Percentiles rank a stretch among this genome's conserved stretches.
These are phyloP conservation scores for Aleiodes sp. DNA, from an alignment of 1,140 invertebrate species.

Conservation along the genomic window DNA sequence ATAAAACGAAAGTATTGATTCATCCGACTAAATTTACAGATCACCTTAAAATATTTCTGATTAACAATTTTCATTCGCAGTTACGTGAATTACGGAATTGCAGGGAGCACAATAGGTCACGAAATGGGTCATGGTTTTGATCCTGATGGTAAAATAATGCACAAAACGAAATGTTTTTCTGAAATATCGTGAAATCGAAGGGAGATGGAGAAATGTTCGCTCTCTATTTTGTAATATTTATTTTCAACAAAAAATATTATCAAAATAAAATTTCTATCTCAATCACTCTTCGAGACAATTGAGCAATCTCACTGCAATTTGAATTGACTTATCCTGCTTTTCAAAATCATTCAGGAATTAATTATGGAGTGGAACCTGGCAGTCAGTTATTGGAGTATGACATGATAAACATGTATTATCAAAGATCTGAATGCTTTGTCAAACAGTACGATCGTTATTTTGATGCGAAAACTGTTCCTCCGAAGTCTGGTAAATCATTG, in stretches of 20 bases:
- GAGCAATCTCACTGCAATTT: background rate
- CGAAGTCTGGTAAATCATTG: background rate
- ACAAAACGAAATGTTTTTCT: background rate
- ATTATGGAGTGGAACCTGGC: background rate
- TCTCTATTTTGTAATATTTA: too few relatives aligned
- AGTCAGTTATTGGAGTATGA: background rate
- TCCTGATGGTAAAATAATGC: slow-evolving; percentile 50
- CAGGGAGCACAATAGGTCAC: slow-evolving; percentile 71
- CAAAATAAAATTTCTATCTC: too few relatives aligned
- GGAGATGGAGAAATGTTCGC: too few relatives aligned
- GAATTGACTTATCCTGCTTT: too few relatives aligned
- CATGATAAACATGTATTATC: slow-evolving; percentile 15
- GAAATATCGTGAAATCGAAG: too few relatives aligned
- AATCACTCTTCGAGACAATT: too few relatives aligned
- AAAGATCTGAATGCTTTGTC: slow-evolving; percentile 27
- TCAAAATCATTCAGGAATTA: background rate
- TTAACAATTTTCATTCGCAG: slow-evolving; percentile 25
- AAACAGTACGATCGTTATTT: slow-evolving; percentile 29
- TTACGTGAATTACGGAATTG: slow-evolving; percentile 51
- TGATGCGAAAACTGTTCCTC: background rate
- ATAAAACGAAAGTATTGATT: slow-evolving; percentile 10
- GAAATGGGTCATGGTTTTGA: slow-evolving; percentile 73
- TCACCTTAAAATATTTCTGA: too few relatives aligned
- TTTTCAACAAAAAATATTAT: too few relatives aligned
- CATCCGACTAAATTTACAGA: background rate